Base-by-base conservation (phyloP, 2,888 invertebrate species). In the Helicoverpa assulta region DNA sequence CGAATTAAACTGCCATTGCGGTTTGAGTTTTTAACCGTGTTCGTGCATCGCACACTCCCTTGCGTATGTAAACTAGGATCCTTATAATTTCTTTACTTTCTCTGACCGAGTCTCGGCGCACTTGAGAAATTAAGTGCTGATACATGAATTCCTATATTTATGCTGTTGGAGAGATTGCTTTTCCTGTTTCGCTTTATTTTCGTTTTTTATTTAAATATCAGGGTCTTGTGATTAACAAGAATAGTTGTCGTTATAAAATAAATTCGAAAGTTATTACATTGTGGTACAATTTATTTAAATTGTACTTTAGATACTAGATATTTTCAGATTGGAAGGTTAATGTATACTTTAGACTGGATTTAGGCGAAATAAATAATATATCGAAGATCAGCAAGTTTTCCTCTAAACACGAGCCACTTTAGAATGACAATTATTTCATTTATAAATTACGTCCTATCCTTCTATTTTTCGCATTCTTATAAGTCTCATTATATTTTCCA, bases 401-500 rank as follows among this genome's bases (percentile, higher is more conserved):
- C 14, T 40, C 40, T 4, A 40, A 40, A 40, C 3, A 40, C 12
- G 14, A 14, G 40, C 40, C 40, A 40, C 14, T 40, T 40, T 40
- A 14, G 40, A 40, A 40, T 40, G 40, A 0, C 40, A 40, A 40
- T 33, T 33, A 33, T 33, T 33, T 8, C 33, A 33, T 33, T 33
- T 33, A 33, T 33, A 8, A 33, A 33, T 33, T 8, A 2, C 40
- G 4, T 14, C 40, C 10, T 1, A 8, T 33, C 40, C 40, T 37
- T 37, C 37, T 40, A 14, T 40, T 40, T 40, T 14, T 40, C 16
- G 29, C 12, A 21, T 70, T 18, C 50, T 51, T 78, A 70, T 85
- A 21, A 6, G 62, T 53, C 14, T 1, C 0, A 29, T 70, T 76
- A 53, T 67, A 58, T 70, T 69, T 97, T 97, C 57, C 96, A 99